Conservation (phyloP, 2,888 invertebrate species). For the Ceraclea dissimilis region DNA sequence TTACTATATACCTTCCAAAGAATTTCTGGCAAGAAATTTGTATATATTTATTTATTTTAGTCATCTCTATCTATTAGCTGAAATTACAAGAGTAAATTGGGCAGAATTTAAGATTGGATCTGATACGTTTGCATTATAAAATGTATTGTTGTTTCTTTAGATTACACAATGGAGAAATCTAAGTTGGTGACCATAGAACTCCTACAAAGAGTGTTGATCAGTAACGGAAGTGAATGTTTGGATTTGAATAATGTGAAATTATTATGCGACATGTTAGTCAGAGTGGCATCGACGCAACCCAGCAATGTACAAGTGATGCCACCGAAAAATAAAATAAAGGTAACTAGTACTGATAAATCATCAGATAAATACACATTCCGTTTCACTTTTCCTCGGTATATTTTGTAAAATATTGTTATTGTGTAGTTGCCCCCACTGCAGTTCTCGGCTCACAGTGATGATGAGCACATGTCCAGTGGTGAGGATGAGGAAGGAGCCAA, state of each 20-base stretch:
- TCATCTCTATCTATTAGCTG: no score
- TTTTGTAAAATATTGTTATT: no score
- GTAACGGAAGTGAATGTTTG: slow-evolving; percentile 13
- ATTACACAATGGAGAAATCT: slow-evolving; percentile 37
- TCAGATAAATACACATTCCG: background rate
- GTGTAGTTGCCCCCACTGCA: slow-evolving; percentile 44
- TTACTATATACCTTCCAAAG: no score
- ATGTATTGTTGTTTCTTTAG: slow-evolving; percentile 28
- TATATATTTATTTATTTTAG: no score
- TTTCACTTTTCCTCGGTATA: no score
- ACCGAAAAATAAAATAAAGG: slow-evolving; percentile 45
- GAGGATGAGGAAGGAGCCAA: slow-evolving; percentile 21
- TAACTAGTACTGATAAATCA: slow-evolving; percentile 27
- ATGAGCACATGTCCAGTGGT: slow-evolving; percentile 36
- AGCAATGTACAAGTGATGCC: slow-evolving; percentile 48
- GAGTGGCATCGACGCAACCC: slow-evolving; percentile 46
- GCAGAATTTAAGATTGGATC: no score
- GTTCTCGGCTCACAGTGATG: slow-evolving; percentile 37
- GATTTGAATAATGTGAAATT: slow-evolving; percentile 36
- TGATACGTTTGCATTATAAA: no score
- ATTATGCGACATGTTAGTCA: slow-evolving; percentile 49
- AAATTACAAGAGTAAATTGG: no score
- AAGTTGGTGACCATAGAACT: slow-evolving; percentile 30
- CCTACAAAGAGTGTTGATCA: slow-evolving; percentile 32
- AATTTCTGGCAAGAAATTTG: no score